Percentiles rank a stretch among this genome's conserved stretches.
These are phyloP conservation scores for Periophthalmus modestus DNA, from an alignment of 2,113 vertebrate genomes.

Conservation along the genomic window DNA sequence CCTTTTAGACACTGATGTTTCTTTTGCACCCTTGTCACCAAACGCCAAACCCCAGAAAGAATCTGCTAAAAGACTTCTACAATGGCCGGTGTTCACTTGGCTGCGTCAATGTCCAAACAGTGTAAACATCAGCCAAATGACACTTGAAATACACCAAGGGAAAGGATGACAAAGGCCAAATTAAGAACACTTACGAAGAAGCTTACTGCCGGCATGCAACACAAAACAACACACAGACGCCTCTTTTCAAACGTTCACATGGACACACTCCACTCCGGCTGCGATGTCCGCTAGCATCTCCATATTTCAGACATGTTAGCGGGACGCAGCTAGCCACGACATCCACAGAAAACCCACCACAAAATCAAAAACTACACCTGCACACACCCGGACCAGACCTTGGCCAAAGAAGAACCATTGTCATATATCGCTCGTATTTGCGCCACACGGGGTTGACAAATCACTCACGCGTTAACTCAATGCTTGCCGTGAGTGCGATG, in stretches of 20 bases:
- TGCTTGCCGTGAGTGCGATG: conserved; percentile 23
- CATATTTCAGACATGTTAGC: conserved; percentile 10
- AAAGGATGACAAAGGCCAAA: conserved; percentile 20
- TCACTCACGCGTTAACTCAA: conserved; percentile 9
- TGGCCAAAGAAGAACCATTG: conserved; percentile 29
- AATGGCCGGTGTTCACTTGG: conserved; percentile 23
- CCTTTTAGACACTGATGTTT: conserved; percentile 1
- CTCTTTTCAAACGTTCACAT: background rate
- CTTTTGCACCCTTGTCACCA: background rate
- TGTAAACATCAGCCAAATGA: conserved; percentile 15
- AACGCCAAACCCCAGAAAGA: background rate
- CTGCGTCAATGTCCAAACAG: background rate
- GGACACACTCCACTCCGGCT: background rate
- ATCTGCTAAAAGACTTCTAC: conserved; percentile 11
- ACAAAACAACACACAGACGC: conserved; percentile 7
- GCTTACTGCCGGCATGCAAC: conserved; percentile 7
- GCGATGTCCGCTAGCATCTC: background rate
- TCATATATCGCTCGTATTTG: conserved; percentile 16
- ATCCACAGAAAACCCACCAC: conserved; percentile 28
- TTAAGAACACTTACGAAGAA: conserved; percentile 9
- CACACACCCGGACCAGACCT: conserved; percentile 52
- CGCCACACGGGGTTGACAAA: conserved; percentile 31
- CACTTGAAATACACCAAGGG: conserved; percentile 15
- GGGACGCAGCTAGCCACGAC: conserved; percentile 55
- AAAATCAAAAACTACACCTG: conserved; percentile 42